Conservation (phyloP, 1,140 invertebrate species). For the Chelonus insularis region DNA sequence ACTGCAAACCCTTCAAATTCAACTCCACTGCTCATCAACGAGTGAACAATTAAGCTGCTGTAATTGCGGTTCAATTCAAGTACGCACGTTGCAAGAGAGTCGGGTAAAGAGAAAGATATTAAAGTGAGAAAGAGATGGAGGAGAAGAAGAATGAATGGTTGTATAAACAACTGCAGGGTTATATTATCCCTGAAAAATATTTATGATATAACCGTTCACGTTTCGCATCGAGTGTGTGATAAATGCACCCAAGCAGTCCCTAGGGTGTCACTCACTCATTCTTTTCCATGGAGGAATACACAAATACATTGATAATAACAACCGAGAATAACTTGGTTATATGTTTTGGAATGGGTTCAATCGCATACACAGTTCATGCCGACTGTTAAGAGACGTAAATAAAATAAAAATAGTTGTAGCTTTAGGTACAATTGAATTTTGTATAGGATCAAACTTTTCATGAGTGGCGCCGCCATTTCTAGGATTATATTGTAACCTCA, state of each 20-base stretch:
- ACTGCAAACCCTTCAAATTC: background rate
- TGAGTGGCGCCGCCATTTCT: no score
- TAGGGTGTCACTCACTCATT: background rate
- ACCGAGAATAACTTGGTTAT: background rate
- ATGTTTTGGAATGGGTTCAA: background rate
- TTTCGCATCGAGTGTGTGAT: conserved; percentile 38
- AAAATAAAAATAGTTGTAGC: background rate
- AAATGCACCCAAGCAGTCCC: conserved; percentile 33
- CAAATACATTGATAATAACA: conserved; percentile 6
- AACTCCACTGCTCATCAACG: conserved; percentile 27
- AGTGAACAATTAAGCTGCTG: conserved; percentile 30
- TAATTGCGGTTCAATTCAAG: conserved; percentile 28
- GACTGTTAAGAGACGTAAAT: background rate
- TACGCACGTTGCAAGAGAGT: background rate
- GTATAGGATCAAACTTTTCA: no score
- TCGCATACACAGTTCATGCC: background rate
- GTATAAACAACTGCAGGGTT: conserved; percentile 15
- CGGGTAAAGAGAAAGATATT: background rate
- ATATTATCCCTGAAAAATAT: conserved; percentile 37
- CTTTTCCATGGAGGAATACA: background rate
- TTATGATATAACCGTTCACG: conserved; percentile 35
- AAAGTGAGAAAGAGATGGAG: background rate
- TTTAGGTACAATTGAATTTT: no score
- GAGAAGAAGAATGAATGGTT: background rate
- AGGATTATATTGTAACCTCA: no score